phyloP scores from a whole-genome alignment of 1,140 invertebrate species.

The Maniola jurtina region DNA sequence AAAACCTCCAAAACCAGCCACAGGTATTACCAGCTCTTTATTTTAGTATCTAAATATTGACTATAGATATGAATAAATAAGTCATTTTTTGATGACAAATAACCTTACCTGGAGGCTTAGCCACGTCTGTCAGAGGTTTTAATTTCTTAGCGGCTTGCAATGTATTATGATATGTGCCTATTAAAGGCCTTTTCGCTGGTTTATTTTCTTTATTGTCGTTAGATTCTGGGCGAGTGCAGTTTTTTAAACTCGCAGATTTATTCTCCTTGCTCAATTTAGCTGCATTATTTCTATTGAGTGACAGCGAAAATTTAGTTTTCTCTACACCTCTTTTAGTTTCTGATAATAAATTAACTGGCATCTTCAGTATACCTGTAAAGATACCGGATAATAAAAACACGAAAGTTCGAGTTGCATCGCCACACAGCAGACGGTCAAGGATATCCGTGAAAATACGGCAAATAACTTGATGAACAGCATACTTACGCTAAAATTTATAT shows the following conservation, averaged over 20 bases:
- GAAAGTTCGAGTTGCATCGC: constrained; percentile 36
- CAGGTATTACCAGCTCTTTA: no score
- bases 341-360: constrained; percentile 72
- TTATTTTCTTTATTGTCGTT: constrained; percentile 66
- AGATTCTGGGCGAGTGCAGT: constrained; percentile 40
- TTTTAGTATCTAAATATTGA: no score
- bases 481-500: constrained; percentile 65
- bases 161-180: constrained; percentile 61
- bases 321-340: constrained; percentile 72
- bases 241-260: constrained; percentile 43
- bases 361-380: constrained; percentile 76
- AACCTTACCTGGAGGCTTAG: constrained; percentile 48
- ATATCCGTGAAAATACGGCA: constrained; percentile 38
- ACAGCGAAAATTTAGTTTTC: constrained; percentile 69
- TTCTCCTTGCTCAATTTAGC: constrained; percentile 57
- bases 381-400: constrained; percentile 36
- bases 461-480: constrained; percentile 35
- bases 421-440: constrained; percentile 57
- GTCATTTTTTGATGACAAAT: neutral
- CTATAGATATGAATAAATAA: neutral
- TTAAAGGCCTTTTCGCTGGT: constrained; percentile 57
- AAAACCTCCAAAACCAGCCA: no score
- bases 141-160: constrained; percentile 68
- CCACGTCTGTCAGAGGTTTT: constrained; percentile 55
- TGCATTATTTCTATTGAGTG: constrained; percentile 72